Conservation (phyloP, 92 coral and sea anemone genomes). For the Paramuricea clavata region DNA sequence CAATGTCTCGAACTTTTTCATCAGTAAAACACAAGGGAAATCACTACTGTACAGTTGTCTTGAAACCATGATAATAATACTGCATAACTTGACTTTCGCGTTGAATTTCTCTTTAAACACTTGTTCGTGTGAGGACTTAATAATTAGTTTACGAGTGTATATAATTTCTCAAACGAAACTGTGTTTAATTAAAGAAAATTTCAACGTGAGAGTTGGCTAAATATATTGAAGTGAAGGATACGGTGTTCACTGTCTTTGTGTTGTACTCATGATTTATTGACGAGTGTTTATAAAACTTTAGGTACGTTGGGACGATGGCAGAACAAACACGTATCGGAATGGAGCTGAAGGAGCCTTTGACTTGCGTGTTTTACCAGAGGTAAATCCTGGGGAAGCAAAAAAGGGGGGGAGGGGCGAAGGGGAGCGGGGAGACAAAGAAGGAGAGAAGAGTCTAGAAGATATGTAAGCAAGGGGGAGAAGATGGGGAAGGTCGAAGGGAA, state of each 20-base stretch:
- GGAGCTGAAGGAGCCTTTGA: slow-evolving; percentile 69
- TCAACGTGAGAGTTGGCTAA: no score
- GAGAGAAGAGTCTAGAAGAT: neutral
- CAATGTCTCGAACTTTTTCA: no score
- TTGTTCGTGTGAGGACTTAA: no score
- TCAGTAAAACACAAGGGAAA: neutral
- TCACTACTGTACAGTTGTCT: no score
- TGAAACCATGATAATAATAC: no score
- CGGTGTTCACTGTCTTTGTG: no score
- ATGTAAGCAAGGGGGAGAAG: neutral
- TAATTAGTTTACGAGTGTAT: no score
- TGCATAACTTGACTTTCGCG: no score
- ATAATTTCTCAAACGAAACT: no score
- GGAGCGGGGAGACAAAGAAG: neutral
- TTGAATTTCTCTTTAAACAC: no score
- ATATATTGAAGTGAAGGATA: no score
- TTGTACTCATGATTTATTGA: neutral
- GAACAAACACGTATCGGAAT: slow-evolving; percentile 64
- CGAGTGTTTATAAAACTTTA: neutral
- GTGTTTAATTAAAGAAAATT: no score
- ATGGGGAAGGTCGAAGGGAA: neutral
- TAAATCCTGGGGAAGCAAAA: neutral
- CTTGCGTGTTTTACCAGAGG: slow-evolving; percentile 56
- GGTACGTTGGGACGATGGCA: slow-evolving; percentile 74
- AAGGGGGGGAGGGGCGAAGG: neutral